Base-by-base conservation (phyloP, 2,888 invertebrate species). In the Saturnia japonica region DNA sequence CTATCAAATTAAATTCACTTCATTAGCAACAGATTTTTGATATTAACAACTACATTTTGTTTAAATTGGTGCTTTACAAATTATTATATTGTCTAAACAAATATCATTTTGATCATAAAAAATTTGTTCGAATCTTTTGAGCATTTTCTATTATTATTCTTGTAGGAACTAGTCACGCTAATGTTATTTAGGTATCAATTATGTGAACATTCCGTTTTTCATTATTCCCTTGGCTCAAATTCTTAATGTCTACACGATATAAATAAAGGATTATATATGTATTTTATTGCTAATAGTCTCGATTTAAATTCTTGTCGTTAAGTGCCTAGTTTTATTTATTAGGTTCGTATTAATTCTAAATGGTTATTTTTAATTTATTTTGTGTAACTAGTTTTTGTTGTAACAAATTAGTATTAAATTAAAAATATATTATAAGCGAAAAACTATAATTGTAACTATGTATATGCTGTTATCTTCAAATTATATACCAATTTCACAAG, bases 221-320 rank as follows among this genome's bases (percentile, higher is more conserved):
- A 72, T 71, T 71, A 76, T 76, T 76, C 76, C 74, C 70, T 73
- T 69, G 71, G 72, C 74, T 74, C 64, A 68, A 68, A 72, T 71
- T 72, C 69, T 72, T 72, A 76, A 76, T 75, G 70, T 69, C 73
- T 57, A 67, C 64, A 71, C 68, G 70, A 73, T 72, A 75, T 73
- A 75, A 75, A 76, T 73, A 74, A 70, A 77, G 70, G 68, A 71
- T 70, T 64, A 64, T 70, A 67, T 54, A n/a, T n/a, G n/a, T n/a
- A n/a, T n/a, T n/a, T n/a, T n/a, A 70, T 43, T n/a, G 54, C 28
- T 7, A 54, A 64, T 70, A 64, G 51, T 28, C 34, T 64, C 66
- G 8, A 70, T 70, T 54, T 70, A 67, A 66, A 70, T 70, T 70
- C 67, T 66, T 45, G 40, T 47, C 47, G 51, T 42, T 67, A 16